phyloP scores from a whole-genome alignment of 2,888 invertebrate genomes.

The Schizaphis graminum region DNA sequence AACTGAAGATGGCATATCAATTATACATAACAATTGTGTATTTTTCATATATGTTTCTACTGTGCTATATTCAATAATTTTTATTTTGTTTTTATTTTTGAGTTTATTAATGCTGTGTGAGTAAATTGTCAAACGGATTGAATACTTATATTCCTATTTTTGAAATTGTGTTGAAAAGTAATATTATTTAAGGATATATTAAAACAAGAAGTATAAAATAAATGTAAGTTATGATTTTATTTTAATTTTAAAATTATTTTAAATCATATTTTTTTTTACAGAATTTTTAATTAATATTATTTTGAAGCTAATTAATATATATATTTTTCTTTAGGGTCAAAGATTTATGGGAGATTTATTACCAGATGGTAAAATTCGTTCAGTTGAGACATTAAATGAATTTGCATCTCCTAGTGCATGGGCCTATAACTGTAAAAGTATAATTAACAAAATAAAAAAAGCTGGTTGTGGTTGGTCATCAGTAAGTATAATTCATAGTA shows the following conservation, averaged over 20 bases:
- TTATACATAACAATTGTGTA: not conserved
- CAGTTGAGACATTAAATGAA: slow-evolving; percentile 88
- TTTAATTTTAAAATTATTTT: not conserved
- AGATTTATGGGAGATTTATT: slow-evolving; percentile 90
- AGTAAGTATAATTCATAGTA: slow-evolving; percentile 75
- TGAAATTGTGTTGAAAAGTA: slow-evolving; percentile 7
- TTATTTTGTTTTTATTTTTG: slow-evolving; percentile 11
- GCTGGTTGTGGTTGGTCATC: slow-evolving; percentile 96
- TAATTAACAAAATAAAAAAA: slow-evolving; percentile 91
- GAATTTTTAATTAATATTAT: not conserved
- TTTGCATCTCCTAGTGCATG: slow-evolving; percentile 93
- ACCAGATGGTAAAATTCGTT: slow-evolving; percentile 88
- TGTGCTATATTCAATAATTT: not conserved
- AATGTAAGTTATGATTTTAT: not conserved
- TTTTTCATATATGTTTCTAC: not conserved
- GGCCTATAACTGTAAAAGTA: slow-evolving; percentile 92
- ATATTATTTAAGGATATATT: not conserved
- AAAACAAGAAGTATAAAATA: not conserved
- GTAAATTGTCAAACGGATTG: not conserved
- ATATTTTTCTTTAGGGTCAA: slow-evolving; percentile 78
- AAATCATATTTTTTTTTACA: not conserved
- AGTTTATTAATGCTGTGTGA: not conserved
- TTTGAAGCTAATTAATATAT: not conserved
- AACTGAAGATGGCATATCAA: not conserved
- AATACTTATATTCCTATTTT: not conserved